phyloP scores from a whole-genome alignment of 2,797 vertebrate genomes.

The Zenarchopterus dispar region DNA sequence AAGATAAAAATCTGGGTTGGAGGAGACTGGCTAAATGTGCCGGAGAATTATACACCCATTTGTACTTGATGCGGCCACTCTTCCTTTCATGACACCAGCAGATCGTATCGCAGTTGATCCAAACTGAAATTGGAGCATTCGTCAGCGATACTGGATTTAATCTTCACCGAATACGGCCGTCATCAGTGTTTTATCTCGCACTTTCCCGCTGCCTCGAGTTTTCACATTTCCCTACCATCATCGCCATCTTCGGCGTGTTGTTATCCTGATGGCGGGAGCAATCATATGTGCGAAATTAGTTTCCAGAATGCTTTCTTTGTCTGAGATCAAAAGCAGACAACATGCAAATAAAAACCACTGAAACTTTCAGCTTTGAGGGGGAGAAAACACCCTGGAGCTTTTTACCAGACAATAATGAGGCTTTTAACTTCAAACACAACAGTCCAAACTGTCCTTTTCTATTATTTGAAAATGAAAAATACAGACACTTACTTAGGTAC shows the following conservation, averaged over 20 bases:
- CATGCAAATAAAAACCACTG: constrained; percentile 12
- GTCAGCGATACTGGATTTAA: constrained; percentile 7
- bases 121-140: neutral
- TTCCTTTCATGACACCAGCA: neutral
- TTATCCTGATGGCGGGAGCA: constrained; percentile 9
- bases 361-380: neutral
- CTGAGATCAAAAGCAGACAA: constrained; percentile 2
- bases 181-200: constrained; percentile 5
- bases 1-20: neutral
- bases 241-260: constrained; percentile 1
- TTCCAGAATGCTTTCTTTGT: constrained; percentile 33
- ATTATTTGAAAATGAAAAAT: neutral
- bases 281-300: constrained; percentile 44
- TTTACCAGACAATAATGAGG: constrained; percentile 18
- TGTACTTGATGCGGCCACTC: too few species aligned
- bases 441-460: constrained; percentile 14
- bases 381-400: constrained; percentile 8
- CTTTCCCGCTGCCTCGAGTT: constrained; percentile 9
- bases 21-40: neutral
- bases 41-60: neutral
- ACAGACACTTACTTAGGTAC: constrained; percentile 1
- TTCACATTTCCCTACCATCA: constrained; percentile 12
- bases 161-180: neutral
- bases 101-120: neutral
- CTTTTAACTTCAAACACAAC: constrained; percentile 28